phyloP scores from a whole-genome alignment of 2,797 vertebrate species.

The Lithobates sylvaticus region DNA sequence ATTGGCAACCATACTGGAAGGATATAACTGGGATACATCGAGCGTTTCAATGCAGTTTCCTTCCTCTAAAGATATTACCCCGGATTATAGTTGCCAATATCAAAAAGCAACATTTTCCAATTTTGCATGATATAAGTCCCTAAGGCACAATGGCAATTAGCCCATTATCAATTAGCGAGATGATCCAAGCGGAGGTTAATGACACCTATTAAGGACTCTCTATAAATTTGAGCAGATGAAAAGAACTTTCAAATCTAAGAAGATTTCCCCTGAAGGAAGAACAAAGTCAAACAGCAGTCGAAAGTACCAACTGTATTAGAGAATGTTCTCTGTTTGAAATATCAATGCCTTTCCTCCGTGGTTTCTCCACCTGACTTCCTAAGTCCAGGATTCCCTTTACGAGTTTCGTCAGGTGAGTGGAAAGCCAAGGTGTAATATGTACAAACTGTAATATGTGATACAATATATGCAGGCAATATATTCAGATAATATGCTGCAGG shows the following conservation, averaged over 20 bases:
- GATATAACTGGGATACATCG: neutral
- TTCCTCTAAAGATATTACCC: neutral
- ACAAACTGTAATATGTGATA: too few relatives aligned
- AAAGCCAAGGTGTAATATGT: too few relatives aligned
- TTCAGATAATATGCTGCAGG: too few relatives aligned
- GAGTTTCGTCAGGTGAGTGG: too few relatives aligned
- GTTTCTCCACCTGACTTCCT: neutral
- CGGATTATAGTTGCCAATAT: neutral
- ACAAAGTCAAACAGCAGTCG: constrained; percentile 21
- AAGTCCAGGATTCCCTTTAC: neutral
- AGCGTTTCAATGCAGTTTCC: neutral
- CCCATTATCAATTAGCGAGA: constrained; percentile 31
- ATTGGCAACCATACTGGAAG: neutral
- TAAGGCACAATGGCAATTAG: constrained; percentile 34
- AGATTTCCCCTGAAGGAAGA: constrained; percentile 43
- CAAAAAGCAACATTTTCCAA: neutral
- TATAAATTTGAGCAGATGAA: constrained; percentile 16
- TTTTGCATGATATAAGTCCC: constrained; percentile 16
- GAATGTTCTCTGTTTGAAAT: neutral
- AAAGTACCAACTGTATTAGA: neutral
- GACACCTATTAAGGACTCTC: neutral
- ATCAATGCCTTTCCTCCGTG: neutral
- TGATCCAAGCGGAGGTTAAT: constrained; percentile 29
- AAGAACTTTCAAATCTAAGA: constrained; percentile 32
- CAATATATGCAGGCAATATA: too few relatives aligned